These are phyloP conservation scores for Nymphalis polychloros DNA, from an alignment of 2,888 invertebrate species.

Conservation along the genomic window DNA sequence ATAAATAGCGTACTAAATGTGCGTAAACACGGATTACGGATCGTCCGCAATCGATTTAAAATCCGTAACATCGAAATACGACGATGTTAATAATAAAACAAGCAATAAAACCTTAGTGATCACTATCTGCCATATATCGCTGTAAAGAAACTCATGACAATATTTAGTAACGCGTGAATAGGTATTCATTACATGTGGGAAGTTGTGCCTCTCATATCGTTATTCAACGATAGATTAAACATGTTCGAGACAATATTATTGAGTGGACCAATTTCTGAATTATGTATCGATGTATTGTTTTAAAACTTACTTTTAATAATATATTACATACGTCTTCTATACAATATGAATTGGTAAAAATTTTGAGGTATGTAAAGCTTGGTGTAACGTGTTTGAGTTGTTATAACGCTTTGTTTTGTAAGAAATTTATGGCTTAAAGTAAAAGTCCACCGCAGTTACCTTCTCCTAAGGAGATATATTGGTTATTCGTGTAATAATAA, in stretches of 20 bases:
- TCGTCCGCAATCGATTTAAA: background rate
- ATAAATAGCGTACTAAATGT: constrained; percentile 3
- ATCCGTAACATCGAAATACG: background rate
- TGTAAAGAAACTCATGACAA: constrained; percentile 27
- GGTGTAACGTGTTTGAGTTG: no score
- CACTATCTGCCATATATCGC: constrained; percentile 20
- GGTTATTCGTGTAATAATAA: no score
- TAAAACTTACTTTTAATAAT: no score
- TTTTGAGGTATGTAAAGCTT: no score
- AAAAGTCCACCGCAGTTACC: no score
- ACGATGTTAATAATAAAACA: constrained; percentile 9
- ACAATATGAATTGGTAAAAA: no score
- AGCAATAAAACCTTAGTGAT: constrained; percentile 11
- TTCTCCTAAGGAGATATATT: no score
- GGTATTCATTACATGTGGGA: constrained; percentile 14
- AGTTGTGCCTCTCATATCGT: constrained; percentile 25
- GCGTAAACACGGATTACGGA: background rate
- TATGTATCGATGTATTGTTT: background rate
- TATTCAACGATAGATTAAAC: constrained; percentile 11
- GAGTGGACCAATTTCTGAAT: constrained; percentile 20
- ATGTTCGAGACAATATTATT: constrained; percentile 9
- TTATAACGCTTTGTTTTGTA: no score
- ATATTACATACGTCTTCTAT: no score
- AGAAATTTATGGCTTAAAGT: no score
- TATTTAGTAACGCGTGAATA: constrained; percentile 19